Conservation (phyloP, 1,140 invertebrate species). For the Cydia splendana region DNA sequence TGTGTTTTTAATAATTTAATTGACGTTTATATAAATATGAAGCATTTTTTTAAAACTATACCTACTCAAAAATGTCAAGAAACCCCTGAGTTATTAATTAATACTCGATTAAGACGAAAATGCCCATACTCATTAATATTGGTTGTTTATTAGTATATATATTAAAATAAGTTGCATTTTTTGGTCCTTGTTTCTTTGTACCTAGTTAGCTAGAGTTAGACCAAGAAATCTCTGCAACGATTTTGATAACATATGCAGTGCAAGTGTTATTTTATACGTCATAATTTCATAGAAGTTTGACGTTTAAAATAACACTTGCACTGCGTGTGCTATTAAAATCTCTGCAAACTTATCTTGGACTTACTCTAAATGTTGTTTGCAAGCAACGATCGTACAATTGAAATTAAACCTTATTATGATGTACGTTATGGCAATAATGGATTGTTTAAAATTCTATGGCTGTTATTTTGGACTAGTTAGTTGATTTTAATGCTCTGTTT, state of each 20-base stretch:
- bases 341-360: too few species aligned
- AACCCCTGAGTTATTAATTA: background rate
- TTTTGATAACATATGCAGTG: too few species aligned
- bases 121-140: slow-evolving; percentile 5
- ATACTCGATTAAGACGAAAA: background rate
- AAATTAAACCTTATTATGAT: slow-evolving; percentile 4
- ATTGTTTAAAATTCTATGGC: background rate
- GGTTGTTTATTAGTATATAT: background rate
- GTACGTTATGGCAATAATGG: background rate
- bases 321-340: too few species aligned
- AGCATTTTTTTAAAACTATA: too few species aligned
- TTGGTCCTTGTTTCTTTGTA: background rate
- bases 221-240: too few species aligned
- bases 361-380: background rate
- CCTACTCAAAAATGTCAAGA: too few species aligned
- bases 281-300: too few species aligned
- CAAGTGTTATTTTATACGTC: too few species aligned
- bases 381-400: background rate
- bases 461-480: background rate
- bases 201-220: too few species aligned
- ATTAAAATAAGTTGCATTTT: background rate
- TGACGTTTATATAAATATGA: too few species aligned
- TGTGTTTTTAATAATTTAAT: too few species aligned
- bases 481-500: slow-evolving; percentile 6
- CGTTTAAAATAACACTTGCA: too few species aligned